Percentiles rank a stretch among this genome's conserved stretches.
These are phyloP conservation scores for Siniperca knerii DNA, from an alignment of 2,113 vertebrate genomes.

Conservation along the genomic window DNA sequence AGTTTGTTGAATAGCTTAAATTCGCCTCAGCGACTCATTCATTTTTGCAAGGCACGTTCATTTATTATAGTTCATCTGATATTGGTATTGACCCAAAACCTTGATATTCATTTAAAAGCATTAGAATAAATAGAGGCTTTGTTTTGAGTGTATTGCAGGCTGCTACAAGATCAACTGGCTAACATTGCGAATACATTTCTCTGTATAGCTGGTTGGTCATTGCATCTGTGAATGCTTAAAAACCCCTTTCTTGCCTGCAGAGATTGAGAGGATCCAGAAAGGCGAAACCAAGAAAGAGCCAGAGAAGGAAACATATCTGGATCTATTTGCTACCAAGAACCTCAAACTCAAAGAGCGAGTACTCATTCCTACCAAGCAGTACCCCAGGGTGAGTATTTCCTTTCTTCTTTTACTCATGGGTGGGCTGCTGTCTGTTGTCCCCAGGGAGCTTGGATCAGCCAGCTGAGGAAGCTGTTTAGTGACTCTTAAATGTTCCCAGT, in stretches of 20 bases:
- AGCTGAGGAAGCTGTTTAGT: background rate
- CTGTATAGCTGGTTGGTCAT: accelerated
- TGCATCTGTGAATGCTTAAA: background rate
- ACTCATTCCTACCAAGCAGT: slow-evolving; percentile 95
- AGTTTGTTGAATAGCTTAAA: background rate
- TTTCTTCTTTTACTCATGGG: background rate
- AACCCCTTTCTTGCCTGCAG: slow-evolving; percentile 74
- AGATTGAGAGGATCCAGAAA: slow-evolving; percentile 97
- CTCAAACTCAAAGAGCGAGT: slow-evolving; percentile 95
- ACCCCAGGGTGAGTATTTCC: slow-evolving; percentile 89
- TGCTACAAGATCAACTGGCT: background rate
- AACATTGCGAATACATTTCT: background rate
- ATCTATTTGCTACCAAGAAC: slow-evolving; percentile 95
- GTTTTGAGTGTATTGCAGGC: background rate
- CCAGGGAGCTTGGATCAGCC: background rate
- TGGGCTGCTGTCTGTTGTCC: accelerated
- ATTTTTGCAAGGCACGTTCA: too few relatives aligned
- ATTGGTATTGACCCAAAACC: background rate
- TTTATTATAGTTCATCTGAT: too few relatives aligned
- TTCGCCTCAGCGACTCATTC: background rate
- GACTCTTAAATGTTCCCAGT: background rate
- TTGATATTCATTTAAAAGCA: background rate
- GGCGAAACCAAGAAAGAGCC: slow-evolving; percentile 93
- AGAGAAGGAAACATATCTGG: slow-evolving; percentile 92
- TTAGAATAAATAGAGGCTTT: background rate